These are phyloP conservation scores for Lamellibrachia luymesi DNA, from an alignment of 1,140 invertebrate genomes.

Conservation along the genomic window DNA sequence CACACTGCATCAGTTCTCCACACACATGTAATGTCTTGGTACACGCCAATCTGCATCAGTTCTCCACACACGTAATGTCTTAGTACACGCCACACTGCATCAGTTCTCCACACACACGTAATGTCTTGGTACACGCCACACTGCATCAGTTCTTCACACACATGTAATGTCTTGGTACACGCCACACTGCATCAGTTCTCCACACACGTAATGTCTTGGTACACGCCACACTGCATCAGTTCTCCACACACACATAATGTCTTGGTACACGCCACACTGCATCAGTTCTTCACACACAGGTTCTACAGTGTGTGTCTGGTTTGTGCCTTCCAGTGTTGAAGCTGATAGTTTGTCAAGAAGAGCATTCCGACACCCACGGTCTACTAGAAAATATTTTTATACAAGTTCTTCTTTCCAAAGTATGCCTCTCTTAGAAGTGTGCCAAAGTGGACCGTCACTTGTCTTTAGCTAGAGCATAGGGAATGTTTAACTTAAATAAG, in stretches of 20 bases:
- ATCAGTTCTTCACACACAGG: background rate
- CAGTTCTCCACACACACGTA: too few relatives aligned
- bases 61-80: too few relatives aligned
- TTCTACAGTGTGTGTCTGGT: background rate
- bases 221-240: too few relatives aligned
- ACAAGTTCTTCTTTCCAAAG: background rate
- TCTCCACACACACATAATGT: too few relatives aligned
- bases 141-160: too few relatives aligned
- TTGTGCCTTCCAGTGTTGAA: background rate
- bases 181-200: too few relatives aligned
- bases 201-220: too few relatives aligned
- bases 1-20: too few relatives aligned
- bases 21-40: too few relatives aligned
- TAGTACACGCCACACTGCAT: too few relatives aligned
- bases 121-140: too few relatives aligned
- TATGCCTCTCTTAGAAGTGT: background rate
- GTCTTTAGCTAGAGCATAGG: background rate
- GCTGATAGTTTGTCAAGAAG: background rate
- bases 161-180: too few relatives aligned
- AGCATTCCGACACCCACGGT: background rate
- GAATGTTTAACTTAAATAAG: background rate
- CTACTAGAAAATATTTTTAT: background rate
- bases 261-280: background rate
- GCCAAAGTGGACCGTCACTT: background rate
- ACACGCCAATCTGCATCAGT: background rate